Base-by-base conservation (phyloP, 1,140 invertebrate genomes). In the Drosophila erecta region DNA sequence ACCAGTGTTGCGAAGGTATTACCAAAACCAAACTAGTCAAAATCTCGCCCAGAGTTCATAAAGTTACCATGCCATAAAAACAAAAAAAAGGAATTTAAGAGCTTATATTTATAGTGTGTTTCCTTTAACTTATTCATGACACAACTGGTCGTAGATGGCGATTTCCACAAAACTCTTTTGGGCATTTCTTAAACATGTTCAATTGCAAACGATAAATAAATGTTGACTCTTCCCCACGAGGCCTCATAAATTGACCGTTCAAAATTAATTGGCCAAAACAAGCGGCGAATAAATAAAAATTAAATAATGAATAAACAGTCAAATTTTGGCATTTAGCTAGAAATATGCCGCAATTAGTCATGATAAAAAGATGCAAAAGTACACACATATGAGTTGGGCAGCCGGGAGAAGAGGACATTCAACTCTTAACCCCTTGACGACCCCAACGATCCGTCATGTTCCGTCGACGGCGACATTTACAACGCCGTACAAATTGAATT, bases 301-400 rank as follows among this genome's bases (percentile, higher is more conserved):
- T 49, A 35, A 74, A 56, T 74, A 67, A 69, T 65, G 58, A 79
- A 79, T 83, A 79, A 83, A 84, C 65, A 76, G 41, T 64, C 73
- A 85, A 44, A 76, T 81, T 83, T 83, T 87, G 83, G 84, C 83
- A 87, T 87, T 87, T 89, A 76, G 71, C 61, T 76, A 79, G 70
- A 79, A 71, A 87, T 79, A 81, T 78, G 61, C 78, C 59, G 59
- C 79, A 87, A 86, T 86, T 86, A 86, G 83, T 86, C 83, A 86
- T 77, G 79, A 72, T 79, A 83, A 61, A 59, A 64, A 66, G 43
- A 47, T 44, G 46, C 41, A 50, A 56, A 43, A 74, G 57, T 53
- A 57, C 41, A 40, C 41, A 46, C 14, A 30, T 30, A 50, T 27
- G 51, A 30, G 27, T 51, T 38, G 15, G n/a, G 37, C 40, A 24